phyloP scores from a whole-genome alignment of 2,113 vertebrate species.

The Hippocampus barbouri region DNA sequence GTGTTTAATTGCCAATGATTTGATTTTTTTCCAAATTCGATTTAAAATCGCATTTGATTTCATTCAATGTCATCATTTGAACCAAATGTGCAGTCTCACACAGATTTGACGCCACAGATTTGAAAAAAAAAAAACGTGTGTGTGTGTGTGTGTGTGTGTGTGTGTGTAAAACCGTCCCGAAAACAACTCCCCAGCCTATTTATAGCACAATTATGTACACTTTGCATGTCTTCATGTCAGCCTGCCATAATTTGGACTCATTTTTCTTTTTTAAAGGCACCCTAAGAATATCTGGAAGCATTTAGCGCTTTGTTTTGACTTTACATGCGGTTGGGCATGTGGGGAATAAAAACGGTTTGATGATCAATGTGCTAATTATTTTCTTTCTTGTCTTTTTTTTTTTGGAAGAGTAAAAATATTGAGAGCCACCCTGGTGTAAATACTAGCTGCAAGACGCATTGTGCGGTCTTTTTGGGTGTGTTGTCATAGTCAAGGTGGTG shows the following conservation, averaged over 20 bases:
- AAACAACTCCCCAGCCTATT: background rate
- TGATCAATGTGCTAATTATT: slow-evolving; percentile 5
- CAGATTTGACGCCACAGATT: no score
- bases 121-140: background rate
- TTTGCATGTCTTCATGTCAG: background rate
- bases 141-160: background rate
- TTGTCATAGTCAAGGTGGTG: background rate
- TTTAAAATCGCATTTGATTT: no score
- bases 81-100: no score
- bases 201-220: background rate
- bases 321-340: background rate
- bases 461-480: slow-evolving; percentile 4
- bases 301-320: background rate
- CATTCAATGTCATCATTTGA: no score
- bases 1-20: no score
- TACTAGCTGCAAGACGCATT: background rate
- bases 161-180: background rate
- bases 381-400: background rate
- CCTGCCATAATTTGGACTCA: background rate
- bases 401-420: slow-evolving; percentile 1
- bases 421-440: slow-evolving; percentile 10
- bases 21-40: no score
- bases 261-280: background rate
- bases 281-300: background rate
- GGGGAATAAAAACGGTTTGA: slow-evolving; percentile 1